phyloP scores from a whole-genome alignment of 2,888 invertebrate genomes.

The Siphlonurus alternatus region DNA sequence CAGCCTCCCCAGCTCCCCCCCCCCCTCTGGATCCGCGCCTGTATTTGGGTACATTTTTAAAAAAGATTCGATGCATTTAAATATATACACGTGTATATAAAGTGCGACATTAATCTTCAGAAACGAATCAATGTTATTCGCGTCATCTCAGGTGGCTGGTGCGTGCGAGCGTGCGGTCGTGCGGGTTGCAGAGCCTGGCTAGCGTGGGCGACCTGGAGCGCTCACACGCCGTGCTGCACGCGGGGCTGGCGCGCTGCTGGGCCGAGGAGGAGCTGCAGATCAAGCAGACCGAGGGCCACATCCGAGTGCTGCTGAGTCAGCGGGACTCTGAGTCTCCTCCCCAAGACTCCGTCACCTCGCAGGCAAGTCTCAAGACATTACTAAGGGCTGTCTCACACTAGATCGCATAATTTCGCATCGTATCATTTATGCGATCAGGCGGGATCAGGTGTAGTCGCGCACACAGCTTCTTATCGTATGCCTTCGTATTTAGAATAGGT shows the following conservation, averaged over 20 bases:
- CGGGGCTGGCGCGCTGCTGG: slow-evolving; percentile 23
- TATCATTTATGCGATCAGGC: no score
- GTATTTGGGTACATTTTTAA: no score
- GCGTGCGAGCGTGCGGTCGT: slow-evolving; percentile 29
- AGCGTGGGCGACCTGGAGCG: slow-evolving; percentile 31
- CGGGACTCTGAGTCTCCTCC: slow-evolving; percentile 8
- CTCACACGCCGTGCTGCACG: slow-evolving; percentile 29
- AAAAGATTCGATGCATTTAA: neutral
- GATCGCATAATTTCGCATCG: no score
- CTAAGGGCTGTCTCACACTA: no score
- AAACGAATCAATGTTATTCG: neutral
- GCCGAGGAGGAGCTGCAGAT: slow-evolving; percentile 25
- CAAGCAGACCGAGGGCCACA: slow-evolving; percentile 22
- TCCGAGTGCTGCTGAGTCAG: slow-evolving; percentile 16
- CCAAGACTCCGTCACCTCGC: slow-evolving; percentile 9
- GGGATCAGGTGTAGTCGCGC: neutral
- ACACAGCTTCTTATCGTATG: neutral
- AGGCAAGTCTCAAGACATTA: no score
- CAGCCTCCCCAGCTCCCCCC: no score
- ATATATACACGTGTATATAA: neutral
- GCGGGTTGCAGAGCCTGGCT: slow-evolving; percentile 29
- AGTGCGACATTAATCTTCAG: neutral
- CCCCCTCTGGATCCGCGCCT: no score
- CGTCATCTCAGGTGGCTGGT: slow-evolving; percentile 21
- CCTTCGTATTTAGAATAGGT: neutral